Evolutionary conservation across 37 sponge, comb jelly and placozoan genomes (phyloP).

Genomic region (Bolinopsis microptera): DNA sequence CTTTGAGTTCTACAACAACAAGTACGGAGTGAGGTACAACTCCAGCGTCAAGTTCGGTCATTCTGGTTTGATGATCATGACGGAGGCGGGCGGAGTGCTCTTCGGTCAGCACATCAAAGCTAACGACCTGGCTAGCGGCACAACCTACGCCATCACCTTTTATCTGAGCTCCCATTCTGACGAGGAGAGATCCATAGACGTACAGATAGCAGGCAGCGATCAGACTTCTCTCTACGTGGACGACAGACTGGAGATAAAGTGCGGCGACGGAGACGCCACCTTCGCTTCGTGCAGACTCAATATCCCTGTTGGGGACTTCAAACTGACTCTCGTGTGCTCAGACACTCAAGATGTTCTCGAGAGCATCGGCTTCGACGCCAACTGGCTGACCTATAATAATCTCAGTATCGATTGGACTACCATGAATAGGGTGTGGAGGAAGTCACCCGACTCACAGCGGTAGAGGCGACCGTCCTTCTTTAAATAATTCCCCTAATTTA

Average conservation of each 20-base stretch:
- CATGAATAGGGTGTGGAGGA: conserved; percentile 5
- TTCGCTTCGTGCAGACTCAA: not conserved
- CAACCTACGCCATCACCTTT: conserved; percentile 45
- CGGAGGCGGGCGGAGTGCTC: conserved; percentile 19
- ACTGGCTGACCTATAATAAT: conserved; percentile 11
- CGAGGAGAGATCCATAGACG: not conserved
- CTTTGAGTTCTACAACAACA: conserved; percentile 52
- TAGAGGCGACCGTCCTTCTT: not conserved
- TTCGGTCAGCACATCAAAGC: conserved; percentile 16
- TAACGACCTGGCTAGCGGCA: not conserved
- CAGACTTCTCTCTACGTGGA: not conserved
- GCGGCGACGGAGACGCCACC: conserved; percentile 43
- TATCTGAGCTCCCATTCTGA: not conserved
- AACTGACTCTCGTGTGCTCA: conserved; percentile 26
- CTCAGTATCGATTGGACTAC: conserved; percentile 42
- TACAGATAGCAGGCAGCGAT: conserved; percentile 15
- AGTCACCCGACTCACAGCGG: not conserved
- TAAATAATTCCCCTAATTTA: conserved; percentile 35
- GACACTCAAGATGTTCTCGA: conserved; percentile 39
- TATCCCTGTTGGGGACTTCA: conserved; percentile 13
- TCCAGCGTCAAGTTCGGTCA: conserved; percentile 32
- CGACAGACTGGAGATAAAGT: not conserved
- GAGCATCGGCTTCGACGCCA: conserved; percentile 50
- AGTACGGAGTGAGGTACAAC: conserved; percentile 7
- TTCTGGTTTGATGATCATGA: conserved; percentile 27